Base-by-base conservation (phyloP, 2,797 vertebrate genomes). In the Coregonus sp. region DNA sequence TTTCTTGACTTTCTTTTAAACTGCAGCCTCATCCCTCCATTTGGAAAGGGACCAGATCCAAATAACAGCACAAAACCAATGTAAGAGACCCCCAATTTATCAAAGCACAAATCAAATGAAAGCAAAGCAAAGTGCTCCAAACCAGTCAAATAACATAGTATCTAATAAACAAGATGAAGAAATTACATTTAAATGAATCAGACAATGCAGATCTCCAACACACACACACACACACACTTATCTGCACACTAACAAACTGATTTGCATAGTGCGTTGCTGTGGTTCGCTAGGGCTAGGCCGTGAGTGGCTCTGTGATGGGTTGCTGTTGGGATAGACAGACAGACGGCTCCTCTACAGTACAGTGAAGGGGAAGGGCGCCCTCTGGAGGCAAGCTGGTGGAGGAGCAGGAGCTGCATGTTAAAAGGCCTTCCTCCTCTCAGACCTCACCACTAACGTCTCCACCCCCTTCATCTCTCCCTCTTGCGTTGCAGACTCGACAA, bases 401-500 rank as follows among this genome's bases (percentile, higher is more conserved):
- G 90, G 83, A 89, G 85, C 91, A 91, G 90, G 83, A 89, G 85
- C 91, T 90, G 91, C 91, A 91, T 92, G 91, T 89, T 88, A 92
- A 93, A 93, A 93, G 90, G 87, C 90, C 90, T 90, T 89, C 86
- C 87, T 91, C 87, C 88, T 93, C 92, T 91, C 92, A 89, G 89
- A 93, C 87, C 91, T 92, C 92, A 91, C 88, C 89, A 96, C 95
- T 95, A 96, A 94, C 93, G 91, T 91, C 89, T 96, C 92, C 96
- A 96, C 94, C 91, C 94, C 91, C 93, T 92, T 95, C 94, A 95
- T 92, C 92, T 92, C 59, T 95, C 93, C 93, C 92, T 95, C 91
- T 95, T 96, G 92, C 94, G 92, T 95, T 95, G 92, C 96, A 99
- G 97, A 95, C 96, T 98, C 92, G 97, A 99, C 97, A 98, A 98